A percentile compares a stretch with the other conserved stretches of the same genome.
Conservation (phyloP, 2,888 invertebrate genomes). For the Pseudococcus viburni region DNA sequence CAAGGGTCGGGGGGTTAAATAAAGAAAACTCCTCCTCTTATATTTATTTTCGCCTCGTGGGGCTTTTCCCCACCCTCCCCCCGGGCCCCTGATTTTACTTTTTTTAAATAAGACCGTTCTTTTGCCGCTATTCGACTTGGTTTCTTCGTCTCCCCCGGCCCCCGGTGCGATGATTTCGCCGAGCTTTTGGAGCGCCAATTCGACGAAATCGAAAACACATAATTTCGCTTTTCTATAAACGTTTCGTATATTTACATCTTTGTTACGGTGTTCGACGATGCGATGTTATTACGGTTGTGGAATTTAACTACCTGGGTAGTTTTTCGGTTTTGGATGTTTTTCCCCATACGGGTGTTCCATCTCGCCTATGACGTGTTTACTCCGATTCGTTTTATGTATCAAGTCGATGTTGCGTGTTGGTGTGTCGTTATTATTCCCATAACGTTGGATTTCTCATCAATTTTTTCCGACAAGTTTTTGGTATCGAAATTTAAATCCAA, state of each 20-base stretch:
- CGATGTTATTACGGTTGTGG: not conserved
- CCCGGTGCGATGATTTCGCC: not conserved
- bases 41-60: conserved; percentile 37
- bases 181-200: not conserved
- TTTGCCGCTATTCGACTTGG: not conserved
- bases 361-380: not conserved
- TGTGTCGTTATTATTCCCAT: not conserved
- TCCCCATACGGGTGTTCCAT: not conserved
- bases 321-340: not conserved
- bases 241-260: not conserved
- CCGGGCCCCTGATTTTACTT: not conserved
- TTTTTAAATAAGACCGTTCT: not conserved
- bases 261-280: not conserved
- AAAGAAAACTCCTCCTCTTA: conserved; percentile 26
- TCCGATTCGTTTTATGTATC: not conserved
- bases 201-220: conserved; percentile 15
- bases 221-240: not conserved
- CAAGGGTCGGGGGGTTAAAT: conserved; percentile 51
- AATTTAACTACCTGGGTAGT: not conserved
- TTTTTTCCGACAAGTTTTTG: not conserved
- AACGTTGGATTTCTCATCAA: not conserved
- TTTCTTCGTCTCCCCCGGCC: not conserved
- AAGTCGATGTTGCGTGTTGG: not conserved
- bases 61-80: not conserved
- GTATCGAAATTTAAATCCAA: not conserved